Base-by-base conservation (phyloP, 1,140 invertebrate species). In the Ylistrum balloti region DNA sequence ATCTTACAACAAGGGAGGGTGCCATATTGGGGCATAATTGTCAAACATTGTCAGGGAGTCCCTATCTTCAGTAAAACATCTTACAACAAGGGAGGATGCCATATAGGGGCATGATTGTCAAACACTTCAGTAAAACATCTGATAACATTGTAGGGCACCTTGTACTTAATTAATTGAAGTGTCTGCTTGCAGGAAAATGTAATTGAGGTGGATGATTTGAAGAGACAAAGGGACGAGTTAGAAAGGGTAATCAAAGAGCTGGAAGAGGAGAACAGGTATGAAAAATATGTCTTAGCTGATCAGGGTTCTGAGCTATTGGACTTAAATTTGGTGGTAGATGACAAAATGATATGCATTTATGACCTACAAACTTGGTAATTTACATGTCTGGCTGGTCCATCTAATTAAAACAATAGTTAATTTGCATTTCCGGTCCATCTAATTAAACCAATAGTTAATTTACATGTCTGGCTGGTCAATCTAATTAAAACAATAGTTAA, bases 201-300 rank as follows among this genome's bases (percentile, higher is more conserved):
- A 33, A 7, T 32, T 34, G 45, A 33, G 33, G 86, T 35, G 28
- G 87, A 90, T 35, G 85, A 38, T 28, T 90, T 90, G 33, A 86
- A 88, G 2, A 56, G 41, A 88, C 90, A 91, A 33, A 88, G 88
- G 17, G 56, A 85, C n/a, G 88, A 93, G 56, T 33, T 93, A 32
- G 89, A 93, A 45, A 89, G 90, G 33, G 87, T 93, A 35, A 91
- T 93, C n/a, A 86, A 88, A 87, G 88, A 93, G 22, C 41, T 93
- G 33, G 88, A 89, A 86, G 86, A 91, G 34, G 92, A 93, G 86
- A 93, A 93, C 34, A 91, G 88, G 92, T 93, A 35, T 38, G 33
- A 41, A 86, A 17, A 48, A n/a, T n/a, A 48, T 13, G 22, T 74
- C 17, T 17, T 45, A 38, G 41, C 1, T 9, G 41, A 45, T 13